Base-by-base conservation (phyloP, 2,797 vertebrate genomes). In the Ptychobarbus kaznakovi region DNA sequence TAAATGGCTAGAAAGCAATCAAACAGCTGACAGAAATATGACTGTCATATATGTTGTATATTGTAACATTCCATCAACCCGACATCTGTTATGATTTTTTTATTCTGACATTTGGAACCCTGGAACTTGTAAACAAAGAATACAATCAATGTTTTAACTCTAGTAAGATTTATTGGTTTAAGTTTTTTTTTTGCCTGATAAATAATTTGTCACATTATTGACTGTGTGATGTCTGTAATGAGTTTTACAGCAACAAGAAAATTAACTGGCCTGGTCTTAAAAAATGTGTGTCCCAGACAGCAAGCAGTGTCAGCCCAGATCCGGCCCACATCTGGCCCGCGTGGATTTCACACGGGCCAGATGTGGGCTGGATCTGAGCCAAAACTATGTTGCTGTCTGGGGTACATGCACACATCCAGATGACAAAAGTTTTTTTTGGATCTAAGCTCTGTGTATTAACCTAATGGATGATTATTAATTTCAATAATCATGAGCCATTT, bases 161-260 rank as follows among this genome's bases (percentile, higher is more conserved):
- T 16, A 46, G 8, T 18, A 9, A 13, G n/a, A 49, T 25, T 49
- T 73, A 49, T 16, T 49, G 46, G 46, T 16, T 16, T 16, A 49
- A 49, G 22, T 22, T 40, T 40, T n/a, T 2, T 12, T 2, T 3
- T 2, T 63, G 6, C 0, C 46, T 32, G 16, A 51, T 42, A 16
- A 51, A 18, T 16, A n/a, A 9, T 18, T 25, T 11, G 38, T 28
- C 38, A 42, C 56, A 63, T 63, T 79, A 16, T 28, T 46, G 40
- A 46, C 4, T 28, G 58, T 46, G n/a, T 46, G n/a, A 42, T 77
- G 75, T 73, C 7, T 46, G 25, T 46, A 46, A 74, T 8, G 3
- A 1, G 25, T 51, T 74, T 79, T 63, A 65, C 77, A 65, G n/a
- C 77, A 79, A 20, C 38, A 65, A 5, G 22, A 65, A 44, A 63